Conservation (phyloP, 1,140 invertebrate species). For the Oryzaephilus surinamensis region DNA sequence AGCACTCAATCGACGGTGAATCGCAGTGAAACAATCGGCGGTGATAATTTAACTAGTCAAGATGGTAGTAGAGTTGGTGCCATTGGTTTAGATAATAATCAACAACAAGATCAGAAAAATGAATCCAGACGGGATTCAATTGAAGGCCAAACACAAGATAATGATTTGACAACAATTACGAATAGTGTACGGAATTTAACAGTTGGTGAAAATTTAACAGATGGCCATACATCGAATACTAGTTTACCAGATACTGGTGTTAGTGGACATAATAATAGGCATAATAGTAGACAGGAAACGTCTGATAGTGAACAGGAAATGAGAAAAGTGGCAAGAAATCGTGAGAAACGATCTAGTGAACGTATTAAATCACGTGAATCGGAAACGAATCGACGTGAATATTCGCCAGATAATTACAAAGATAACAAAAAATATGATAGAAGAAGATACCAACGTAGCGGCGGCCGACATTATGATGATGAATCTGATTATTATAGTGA, state of each 20-base stretch:
- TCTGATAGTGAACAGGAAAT: slow-evolving; percentile 29
- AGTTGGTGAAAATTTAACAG: slow-evolving; percentile 27
- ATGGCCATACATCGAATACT: slow-evolving; percentile 17
- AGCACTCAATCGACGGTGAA: slow-evolving; percentile 5
- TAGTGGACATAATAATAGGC: background rate
- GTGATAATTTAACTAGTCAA: slow-evolving; percentile 5
- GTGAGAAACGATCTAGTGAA: slow-evolving; percentile 7
- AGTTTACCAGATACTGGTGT: slow-evolving; percentile 6
- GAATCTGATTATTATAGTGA: slow-evolving; percentile 35
- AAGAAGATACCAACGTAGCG: slow-evolving; percentile 33
- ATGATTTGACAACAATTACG: slow-evolving; percentile 16
- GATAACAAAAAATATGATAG: slow-evolving; percentile 34
- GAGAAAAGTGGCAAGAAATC: slow-evolving; percentile 16
- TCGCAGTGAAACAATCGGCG: slow-evolving; percentile 23
- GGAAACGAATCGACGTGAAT: background rate
- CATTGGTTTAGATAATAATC: background rate
- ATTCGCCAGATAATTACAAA: slow-evolving; percentile 13
- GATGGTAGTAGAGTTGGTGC: background rate
- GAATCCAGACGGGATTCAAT: background rate
- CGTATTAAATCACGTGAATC: background rate
- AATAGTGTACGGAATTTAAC: slow-evolving; percentile 25
- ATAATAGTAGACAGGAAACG: slow-evolving; percentile 25
- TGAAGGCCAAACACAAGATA: slow-evolving; percentile 15
- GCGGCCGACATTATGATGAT: slow-evolving; percentile 34
- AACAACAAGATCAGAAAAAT: slow-evolving; percentile 1